Base-by-base conservation (phyloP, 2,113 vertebrate genomes). In the Leuciscus idus region DNA sequence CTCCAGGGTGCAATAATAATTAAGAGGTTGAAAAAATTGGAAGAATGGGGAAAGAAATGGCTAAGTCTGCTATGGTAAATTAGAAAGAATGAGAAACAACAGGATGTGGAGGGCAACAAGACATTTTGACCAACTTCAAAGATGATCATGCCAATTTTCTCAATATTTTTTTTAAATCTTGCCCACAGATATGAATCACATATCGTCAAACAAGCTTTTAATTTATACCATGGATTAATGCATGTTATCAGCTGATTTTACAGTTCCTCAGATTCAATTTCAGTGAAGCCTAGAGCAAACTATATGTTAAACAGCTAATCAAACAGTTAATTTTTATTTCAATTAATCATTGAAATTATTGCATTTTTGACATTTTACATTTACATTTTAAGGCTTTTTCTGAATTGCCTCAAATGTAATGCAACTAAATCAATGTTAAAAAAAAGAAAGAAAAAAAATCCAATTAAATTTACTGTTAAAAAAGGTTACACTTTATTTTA, bases 91-190 rank as follows among this genome's bases (percentile, higher is more conserved):
- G 5, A 48, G 59, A 81, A 76, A 52, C 13, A 76, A 48, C 13
- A 55, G 28, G 17, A 64, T 64, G 33, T n/a, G 55, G 2, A 33
- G 33, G 7, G 21, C 52, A 39, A 59, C 10, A n/a, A 57, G 10
- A 13, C 6, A 61, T 36, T 59, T 36, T n/a, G 0, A 36, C 52
- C 33, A 43, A 7, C 55, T 80, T 61, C 55, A 79, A 79, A 61
- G 77, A 15, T 79, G 30, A 79, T 43, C 21, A 26, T 77, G 17
- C 11, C 12, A 13, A 2, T n/a, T 62, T 62, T 61, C 23, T 80
- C 21, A 80, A 26, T 46, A 4, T 46, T 28, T 79, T 79, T 79
- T 39, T 81, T 23, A 33, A 78, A 57, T 52, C 48, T 62, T 64
- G 78, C 57, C 23, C 13, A 28, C 3, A 11, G 36, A 7, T 43